Evolutionary conservation across 2,113 vertebrate species (phyloP).

Genomic region (Albula glossodonta): DNA sequence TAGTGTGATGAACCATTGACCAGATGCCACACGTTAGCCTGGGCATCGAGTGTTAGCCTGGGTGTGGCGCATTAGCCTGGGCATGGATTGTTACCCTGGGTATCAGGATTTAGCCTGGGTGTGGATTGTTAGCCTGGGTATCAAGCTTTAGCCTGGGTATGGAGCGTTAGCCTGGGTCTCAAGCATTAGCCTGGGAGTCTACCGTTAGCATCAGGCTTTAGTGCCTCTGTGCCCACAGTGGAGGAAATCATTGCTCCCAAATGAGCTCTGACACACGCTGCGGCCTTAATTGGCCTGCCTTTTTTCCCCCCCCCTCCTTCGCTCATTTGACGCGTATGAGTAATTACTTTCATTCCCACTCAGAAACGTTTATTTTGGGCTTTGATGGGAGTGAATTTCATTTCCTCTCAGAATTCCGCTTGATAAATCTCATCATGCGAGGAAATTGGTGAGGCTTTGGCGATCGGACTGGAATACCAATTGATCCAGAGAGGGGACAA

Average conservation of each 20-base stretch:
- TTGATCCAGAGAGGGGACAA: not conserved
- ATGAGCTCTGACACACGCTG: not conserved
- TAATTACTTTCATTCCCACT: not conserved
- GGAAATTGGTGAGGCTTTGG: not conserved
- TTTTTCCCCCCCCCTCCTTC: not conserved
- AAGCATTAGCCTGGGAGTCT: not conserved
- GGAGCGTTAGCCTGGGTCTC: too few relatives aligned
- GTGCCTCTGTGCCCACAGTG: not conserved
- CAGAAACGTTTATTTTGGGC: conserved; percentile 16
- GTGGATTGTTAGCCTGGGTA: too few relatives aligned
- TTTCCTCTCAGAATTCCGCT: conserved; percentile 5
- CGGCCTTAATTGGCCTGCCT: not conserved
- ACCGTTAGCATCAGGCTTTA: not conserved
- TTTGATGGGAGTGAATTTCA: conserved; percentile 14
- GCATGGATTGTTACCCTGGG: too few relatives aligned
- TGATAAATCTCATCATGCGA: not conserved
- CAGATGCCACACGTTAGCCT: too few relatives aligned
- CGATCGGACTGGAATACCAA: not conserved
- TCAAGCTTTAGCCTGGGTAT: too few relatives aligned
- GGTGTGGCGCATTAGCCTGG: too few relatives aligned
- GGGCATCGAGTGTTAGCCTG: too few relatives aligned
- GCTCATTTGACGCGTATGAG: not conserved
- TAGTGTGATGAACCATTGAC: too few relatives aligned
- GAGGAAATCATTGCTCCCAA: not conserved
- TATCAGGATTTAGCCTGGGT: too few relatives aligned